phyloP scores from a whole-genome alignment of 2,113 vertebrate species.

The Leiothrix lutea region DNA sequence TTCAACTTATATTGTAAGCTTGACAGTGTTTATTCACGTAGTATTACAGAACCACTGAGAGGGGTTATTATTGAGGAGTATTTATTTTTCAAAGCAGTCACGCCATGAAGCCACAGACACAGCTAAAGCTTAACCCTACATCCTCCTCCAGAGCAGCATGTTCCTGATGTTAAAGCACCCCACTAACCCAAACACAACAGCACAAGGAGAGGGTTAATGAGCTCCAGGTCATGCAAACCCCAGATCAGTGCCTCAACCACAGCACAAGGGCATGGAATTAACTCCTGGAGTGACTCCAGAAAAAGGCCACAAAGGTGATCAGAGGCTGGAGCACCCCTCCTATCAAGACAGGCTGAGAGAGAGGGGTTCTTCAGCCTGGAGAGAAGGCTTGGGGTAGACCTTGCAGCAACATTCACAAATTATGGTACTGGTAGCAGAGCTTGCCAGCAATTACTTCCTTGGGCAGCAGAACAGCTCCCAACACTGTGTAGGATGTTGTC shows the following conservation, averaged over 20 bases:
- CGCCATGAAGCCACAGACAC: neutral
- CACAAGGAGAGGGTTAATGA: fast-evolving
- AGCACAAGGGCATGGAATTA: neutral
- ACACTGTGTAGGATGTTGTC: fast-evolving
- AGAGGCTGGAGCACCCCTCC: neutral
- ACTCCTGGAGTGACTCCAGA: neutral
- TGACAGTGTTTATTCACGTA: neutral
- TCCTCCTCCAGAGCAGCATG: neutral
- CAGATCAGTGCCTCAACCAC: fast-evolving
- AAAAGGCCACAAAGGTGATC: neutral
- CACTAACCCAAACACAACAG: neutral
- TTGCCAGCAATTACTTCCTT: neutral
- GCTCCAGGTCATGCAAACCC: neutral
- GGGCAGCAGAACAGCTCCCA: neutral
- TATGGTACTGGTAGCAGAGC: neutral
- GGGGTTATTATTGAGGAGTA: neutral
- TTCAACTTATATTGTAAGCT: neutral
- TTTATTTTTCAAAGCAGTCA: constrained; percentile 26
- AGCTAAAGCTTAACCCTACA: neutral
- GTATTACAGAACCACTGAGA: neutral
- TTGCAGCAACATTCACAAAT: neutral
- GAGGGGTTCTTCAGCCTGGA: neutral
- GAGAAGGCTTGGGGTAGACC: neutral
- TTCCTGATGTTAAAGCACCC: neutral
- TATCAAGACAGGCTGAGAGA: neutral